phyloP scores from a whole-genome alignment of 92 coral and sea anemone species.

The Desmophyllum pertusum region DNA sequence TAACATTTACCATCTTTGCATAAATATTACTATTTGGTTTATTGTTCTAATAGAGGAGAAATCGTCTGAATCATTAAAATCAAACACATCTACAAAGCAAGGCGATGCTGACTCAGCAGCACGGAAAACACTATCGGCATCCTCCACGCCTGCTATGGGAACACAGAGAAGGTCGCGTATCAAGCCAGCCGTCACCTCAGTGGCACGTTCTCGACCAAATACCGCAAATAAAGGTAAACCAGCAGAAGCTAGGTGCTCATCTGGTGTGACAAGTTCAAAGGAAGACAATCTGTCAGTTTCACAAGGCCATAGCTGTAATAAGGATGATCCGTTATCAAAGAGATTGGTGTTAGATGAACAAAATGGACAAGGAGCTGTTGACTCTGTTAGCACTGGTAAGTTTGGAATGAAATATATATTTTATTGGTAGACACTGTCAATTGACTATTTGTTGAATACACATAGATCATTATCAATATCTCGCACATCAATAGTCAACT shows the following conservation, averaged over 20 bases:
- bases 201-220: conserved; percentile 50
- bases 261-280: background rate
- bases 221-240: conserved; percentile 1
- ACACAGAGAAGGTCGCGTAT: conserved; percentile 67
- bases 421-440: too few relatives aligned
- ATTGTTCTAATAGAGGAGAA: background rate
- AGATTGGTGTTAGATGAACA: background rate
- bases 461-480: too few relatives aligned
- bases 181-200: conserved; percentile 63
- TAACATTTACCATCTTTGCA: too few relatives aligned
- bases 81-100: background rate
- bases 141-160: conserved; percentile 13
- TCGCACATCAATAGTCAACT: too few relatives aligned
- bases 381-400: background rate
- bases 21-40: background rate
- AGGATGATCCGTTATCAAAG: conserved; percentile 1
- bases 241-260: background rate
- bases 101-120: background rate
- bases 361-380: background rate
- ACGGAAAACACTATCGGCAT: background rate
- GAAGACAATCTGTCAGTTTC: background rate
- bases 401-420: background rate
- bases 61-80: background rate
- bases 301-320: background rate
- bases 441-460: too few relatives aligned